Conservation (phyloP, 2,113 vertebrate genomes). For the Amphiprion ocellaris region DNA sequence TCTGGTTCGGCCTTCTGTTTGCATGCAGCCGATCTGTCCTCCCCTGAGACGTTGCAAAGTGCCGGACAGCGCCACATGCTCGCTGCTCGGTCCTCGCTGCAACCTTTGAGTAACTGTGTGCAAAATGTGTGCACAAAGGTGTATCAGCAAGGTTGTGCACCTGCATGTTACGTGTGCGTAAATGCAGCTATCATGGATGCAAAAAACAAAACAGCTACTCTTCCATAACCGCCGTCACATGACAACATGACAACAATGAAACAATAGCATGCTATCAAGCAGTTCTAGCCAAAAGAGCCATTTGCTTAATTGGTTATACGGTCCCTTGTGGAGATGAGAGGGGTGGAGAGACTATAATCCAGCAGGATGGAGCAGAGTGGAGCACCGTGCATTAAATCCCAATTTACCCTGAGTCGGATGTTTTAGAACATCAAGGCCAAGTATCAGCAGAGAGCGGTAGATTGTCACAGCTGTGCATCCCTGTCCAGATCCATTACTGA, state of each 20-base stretch:
- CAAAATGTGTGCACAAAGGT: background rate
- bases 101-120: background rate
- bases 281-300: slow-evolving; percentile 67
- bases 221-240: background rate
- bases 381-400: slow-evolving; percentile 62
- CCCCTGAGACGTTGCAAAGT: slow-evolving; percentile 17
- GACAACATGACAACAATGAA: slow-evolving; percentile 26
- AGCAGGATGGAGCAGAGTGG: slow-evolving; percentile 59
- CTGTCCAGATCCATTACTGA: slow-evolving; percentile 38
- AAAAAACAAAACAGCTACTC: slow-evolving; percentile 5
- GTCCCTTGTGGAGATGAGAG: slow-evolving; percentile 57
- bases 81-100: background rate
- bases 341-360: slow-evolving; percentile 69
- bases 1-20: slow-evolving; percentile 40
- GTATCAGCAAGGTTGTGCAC: background rate
- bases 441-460: slow-evolving; percentile 34
- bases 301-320: slow-evolving; percentile 75
- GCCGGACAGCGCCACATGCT: slow-evolving; percentile 36
- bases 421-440: slow-evolving; percentile 56
- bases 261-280: slow-evolving; percentile 40
- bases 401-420: slow-evolving; percentile 66
- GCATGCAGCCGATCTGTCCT: slow-evolving; percentile 21
- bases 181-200: background rate
- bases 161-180: background rate
- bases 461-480: slow-evolving; percentile 56